Conservation (phyloP, 2,113 vertebrate species). For the Martes martes region DNA sequence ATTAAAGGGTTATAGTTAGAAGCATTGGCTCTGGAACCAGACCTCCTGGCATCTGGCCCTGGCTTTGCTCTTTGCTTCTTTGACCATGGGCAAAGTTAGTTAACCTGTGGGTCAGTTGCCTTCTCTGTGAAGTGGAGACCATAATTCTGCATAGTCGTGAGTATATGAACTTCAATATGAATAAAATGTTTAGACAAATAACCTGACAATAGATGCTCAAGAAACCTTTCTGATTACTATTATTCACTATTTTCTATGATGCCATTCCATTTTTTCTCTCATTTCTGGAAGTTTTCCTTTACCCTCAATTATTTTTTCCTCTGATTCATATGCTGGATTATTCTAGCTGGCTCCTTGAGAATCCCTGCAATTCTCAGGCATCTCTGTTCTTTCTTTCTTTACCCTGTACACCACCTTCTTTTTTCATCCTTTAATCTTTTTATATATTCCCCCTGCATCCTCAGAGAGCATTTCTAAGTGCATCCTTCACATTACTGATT, state of each 20-base stretch:
- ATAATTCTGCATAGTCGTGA: background rate
- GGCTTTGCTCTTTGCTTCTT: background rate
- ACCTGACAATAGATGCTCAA: background rate
- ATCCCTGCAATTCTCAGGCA: background rate
- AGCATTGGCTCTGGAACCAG: background rate
- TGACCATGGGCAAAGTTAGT: background rate
- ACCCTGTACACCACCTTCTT: background rate
- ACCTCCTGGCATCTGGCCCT: background rate
- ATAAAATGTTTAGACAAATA: conserved; percentile 1
- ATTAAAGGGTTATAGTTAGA: background rate
- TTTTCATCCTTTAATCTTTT: background rate
- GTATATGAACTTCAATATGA: background rate
- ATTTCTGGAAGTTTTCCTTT: background rate
- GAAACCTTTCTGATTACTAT: background rate
- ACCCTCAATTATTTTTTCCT: background rate
- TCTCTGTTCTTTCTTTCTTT: background rate
- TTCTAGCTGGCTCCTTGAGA: background rate
- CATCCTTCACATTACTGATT: background rate
- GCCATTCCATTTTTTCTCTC: background rate
- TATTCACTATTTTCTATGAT: background rate
- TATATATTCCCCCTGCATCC: background rate
- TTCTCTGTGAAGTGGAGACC: background rate
- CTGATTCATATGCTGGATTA: background rate
- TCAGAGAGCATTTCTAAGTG: background rate
- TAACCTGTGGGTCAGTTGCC: background rate